Conservation (phyloP, 1,140 invertebrate species). For the Caerostris darwini region DNA sequence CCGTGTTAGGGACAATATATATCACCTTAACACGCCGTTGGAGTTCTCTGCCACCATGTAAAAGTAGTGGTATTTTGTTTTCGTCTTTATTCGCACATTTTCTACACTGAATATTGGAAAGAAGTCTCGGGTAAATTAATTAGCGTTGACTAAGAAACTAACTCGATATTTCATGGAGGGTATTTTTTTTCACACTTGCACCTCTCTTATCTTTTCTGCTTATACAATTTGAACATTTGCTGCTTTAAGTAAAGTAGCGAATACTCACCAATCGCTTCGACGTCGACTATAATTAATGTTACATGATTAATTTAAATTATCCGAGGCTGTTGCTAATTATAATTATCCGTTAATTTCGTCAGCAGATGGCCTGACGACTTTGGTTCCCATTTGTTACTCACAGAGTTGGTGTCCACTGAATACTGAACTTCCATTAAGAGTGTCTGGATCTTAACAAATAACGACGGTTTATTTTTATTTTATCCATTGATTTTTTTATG, state of each 20-base stretch:
- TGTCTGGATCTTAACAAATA: constrained; percentile 24
- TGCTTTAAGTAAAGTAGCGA: neutral
- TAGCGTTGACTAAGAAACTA: constrained; percentile 64
- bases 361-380: constrained; percentile 64
- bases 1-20: neutral
- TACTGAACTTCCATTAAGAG: constrained; percentile 34
- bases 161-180: constrained; percentile 62
- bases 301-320: constrained; percentile 69
- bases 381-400: constrained; percentile 60
- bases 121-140: constrained; percentile 61
- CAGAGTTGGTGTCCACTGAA: constrained; percentile 33
- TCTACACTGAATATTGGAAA: constrained; percentile 40
- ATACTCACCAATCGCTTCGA: constrained; percentile 2
- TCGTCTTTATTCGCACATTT: constrained; percentile 19
- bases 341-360: constrained; percentile 71
- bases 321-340: constrained; percentile 62
- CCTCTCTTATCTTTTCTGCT: constrained; percentile 43
- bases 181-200: neutral
- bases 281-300: constrained; percentile 55
- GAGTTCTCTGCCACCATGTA: neutral
- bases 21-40: constrained; percentile 38
- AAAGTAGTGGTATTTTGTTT: constrained; percentile 22
- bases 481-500: neutral
- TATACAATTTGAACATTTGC: constrained; percentile 55
- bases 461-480: neutral